Evolutionary conservation across 2,797 vertebrate species (phyloP), one percentile per base, ranked within the genome.

Genomic region (Brachyrhaphis roseni): DNA sequence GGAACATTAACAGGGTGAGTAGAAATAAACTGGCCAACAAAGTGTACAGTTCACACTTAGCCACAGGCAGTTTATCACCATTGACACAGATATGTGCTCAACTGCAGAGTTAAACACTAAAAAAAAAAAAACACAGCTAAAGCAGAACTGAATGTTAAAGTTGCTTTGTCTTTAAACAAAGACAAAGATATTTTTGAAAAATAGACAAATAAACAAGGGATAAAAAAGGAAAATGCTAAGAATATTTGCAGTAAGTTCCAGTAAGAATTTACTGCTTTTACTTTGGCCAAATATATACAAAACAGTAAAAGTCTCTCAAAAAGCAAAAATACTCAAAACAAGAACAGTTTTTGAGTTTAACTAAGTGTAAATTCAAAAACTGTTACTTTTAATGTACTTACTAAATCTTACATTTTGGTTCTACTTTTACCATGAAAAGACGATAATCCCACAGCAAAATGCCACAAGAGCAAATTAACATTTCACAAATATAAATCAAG

Each of bases 11-110:
- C 46, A 81, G 82, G 51, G 76, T n/a, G 62, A 39, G 70, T 81
- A 83, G 78, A 89, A 88, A 86, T 81, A 90, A 89, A 89, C 20
- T 59, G 84, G 72, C 77, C 78, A 78, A 81, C 80, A 31, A 84
- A 68, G 78, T 82, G 80, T 8, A 76, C 46, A 16, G 78, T 79
- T 64, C 3, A 28, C 75, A 55, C 78, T 62, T 8, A 55, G 82
- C 74, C 62, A 53, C 11, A 31, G 83, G 85, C 84, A 76, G 13
- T 78, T 76, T 75, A 66, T 79, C 59, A 71, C 26, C 46, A 3
- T 80, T 72, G 75, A 76, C 41, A 73, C 73, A 10, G 70, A 86
- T 11, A 23, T 62, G 64, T 1, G 2, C 39, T 74, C 10, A 46
- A 43, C 64, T 55, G 59, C 20, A 5, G 45, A 59, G 8, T 39